These are phyloP conservation scores for Petaurus breviceps DNA, from an alignment of 2,113 vertebrate species.

Conservation along the genomic window DNA sequence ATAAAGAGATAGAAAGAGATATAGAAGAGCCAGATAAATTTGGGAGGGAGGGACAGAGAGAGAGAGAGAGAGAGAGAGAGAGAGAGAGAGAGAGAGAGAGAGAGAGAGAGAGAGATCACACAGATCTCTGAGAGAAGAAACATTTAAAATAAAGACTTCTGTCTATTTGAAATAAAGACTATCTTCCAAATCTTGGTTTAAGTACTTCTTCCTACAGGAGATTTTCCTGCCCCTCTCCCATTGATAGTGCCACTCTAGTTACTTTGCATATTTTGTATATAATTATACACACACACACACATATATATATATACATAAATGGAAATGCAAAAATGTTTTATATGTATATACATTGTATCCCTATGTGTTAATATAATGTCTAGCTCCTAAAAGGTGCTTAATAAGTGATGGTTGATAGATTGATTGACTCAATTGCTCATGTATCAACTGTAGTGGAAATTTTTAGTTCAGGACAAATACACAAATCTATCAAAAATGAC, in stretches of 20 bases:
- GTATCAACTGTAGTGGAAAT: too few species aligned
- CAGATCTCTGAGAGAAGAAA: too few species aligned
- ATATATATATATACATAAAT: neutral
- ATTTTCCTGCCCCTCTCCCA: neutral
- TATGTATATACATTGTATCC: neutral
- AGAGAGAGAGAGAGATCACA: neutral
- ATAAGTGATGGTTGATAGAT: neutral
- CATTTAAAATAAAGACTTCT: too few species aligned
- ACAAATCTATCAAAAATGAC: too few species aligned
- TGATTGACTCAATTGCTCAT: neutral
- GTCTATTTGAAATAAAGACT: too few species aligned
- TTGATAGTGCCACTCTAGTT: neutral
- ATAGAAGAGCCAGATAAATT: too few species aligned
- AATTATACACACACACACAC: neutral
- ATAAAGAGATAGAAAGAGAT: too few species aligned
- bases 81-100: neutral
- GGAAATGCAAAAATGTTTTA: neutral
- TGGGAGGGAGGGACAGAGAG: too few species aligned
- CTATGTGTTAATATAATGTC: neutral
- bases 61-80: too few species aligned
- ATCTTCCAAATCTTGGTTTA: neutral
- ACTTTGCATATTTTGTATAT: neutral
- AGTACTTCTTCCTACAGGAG: neutral
- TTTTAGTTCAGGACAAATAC: too few species aligned
- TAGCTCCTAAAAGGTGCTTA: neutral